These are phyloP conservation scores for Limnephilus rhombicus DNA, from an alignment of 2,888 invertebrate genomes.

Conservation along the genomic window DNA sequence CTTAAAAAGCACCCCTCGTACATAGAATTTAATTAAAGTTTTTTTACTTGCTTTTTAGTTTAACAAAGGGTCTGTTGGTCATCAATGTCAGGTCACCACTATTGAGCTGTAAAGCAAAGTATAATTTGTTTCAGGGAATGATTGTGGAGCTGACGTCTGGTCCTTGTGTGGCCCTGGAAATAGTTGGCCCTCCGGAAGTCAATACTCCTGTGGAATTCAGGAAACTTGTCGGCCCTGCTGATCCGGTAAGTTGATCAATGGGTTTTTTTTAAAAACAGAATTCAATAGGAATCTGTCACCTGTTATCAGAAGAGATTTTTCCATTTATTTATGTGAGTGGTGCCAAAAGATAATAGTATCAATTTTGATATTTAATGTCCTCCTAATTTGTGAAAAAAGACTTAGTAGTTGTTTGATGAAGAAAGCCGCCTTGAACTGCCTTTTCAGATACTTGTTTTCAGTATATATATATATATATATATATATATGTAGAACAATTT, in stretches of 20 bases:
- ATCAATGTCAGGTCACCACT: background rate
- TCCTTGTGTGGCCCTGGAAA: conserved; percentile 91
- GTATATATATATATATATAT: no score
- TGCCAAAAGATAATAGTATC: background rate
- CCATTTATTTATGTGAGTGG: background rate
- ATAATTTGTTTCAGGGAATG: conserved; percentile 80
- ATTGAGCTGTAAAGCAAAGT: background rate
- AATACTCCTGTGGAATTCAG: conserved; percentile 86
- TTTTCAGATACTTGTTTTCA: no score
- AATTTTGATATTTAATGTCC: background rate
- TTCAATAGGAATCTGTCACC: background rate
- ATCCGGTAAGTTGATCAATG: conserved; percentile 84
- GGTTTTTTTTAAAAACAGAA: background rate
- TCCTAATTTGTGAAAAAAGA: background rate
- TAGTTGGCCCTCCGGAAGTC: conserved; percentile 80
- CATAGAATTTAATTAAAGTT: no score
- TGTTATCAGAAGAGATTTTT: background rate
- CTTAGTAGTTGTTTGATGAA: background rate
- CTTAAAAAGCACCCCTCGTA: no score
- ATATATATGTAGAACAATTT: no score
- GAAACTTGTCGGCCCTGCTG: conserved; percentile 90
- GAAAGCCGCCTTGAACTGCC: no score
- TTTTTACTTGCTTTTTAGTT: no score
- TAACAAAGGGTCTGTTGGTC: background rate
- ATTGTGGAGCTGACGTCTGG: conserved; percentile 91